Evolutionary conservation across 2,797 vertebrate genomes (phyloP), one percentile per base, ranked within the genome.

Genomic region (Danio aesculapii): DNA sequence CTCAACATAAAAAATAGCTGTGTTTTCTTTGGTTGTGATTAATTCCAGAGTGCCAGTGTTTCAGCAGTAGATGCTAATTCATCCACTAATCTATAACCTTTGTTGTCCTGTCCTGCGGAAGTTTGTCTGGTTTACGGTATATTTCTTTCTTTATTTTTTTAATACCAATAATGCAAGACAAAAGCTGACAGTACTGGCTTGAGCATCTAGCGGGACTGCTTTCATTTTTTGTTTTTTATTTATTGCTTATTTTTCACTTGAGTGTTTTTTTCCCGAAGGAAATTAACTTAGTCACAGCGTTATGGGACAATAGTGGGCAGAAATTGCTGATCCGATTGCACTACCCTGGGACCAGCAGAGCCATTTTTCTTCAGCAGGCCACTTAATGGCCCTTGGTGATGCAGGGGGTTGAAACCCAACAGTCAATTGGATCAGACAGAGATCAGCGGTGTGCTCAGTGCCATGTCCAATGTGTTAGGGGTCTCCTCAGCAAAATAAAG

Each of bases 371-470:
- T 87, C 86, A 89, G 89, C 88, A 90, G 88, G 90, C 87, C 90
- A 89, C 89, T 91, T 93, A 92, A 92, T 93, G 90, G 90, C 90
- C 88, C 88, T 84, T 85, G 88, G 88, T 87, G 88, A 91, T 88
- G 83, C 88, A 82, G 84, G 87, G 86, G 91, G 88, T 90, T 85
- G 86, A 91, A 90, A 92, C 89, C 88, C 84, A 88, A 91, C 88
- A 89, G 90, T 91, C 89, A 90, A 82, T 86, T 83, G 81, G 81
- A 79, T 80, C 86, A 85, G 88, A 88, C 84, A 73, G 83, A 89
- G 84, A 91, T 90, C 88, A 90, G 88, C 79, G 66, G 85, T 78
- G 82, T 85, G 85, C 81, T 84, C 81, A 78, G 82, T 83, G 87
- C 76, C 84, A 75, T 63, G 84, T 74, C 82, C 59, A 77, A 79